A percentile compares a stretch with the other conserved stretches of the same genome.
Conservation (phyloP, 2,113 vertebrate species). For the Neodon shergylaensis region DNA sequence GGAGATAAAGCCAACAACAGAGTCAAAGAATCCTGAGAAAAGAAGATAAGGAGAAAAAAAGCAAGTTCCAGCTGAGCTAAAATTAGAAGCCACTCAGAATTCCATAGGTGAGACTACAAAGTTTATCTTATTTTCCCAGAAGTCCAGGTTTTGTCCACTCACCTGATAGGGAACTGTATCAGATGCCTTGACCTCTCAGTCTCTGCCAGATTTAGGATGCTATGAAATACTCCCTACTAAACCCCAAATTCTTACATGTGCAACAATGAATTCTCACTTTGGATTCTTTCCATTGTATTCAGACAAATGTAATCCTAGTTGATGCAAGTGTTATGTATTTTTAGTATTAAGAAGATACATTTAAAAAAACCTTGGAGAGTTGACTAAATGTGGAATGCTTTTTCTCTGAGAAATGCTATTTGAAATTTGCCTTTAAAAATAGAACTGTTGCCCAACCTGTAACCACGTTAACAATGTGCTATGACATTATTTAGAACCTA, state of each 20-base stretch:
- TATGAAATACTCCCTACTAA: not conserved
- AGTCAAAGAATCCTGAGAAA: not conserved
- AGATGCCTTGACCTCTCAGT: not conserved
- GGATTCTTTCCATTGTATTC: not conserved
- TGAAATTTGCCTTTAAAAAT: not conserved
- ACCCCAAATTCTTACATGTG: not conserved
- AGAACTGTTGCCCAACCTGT: not conserved
- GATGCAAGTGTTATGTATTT: not conserved
- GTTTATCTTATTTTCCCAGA: not conserved
- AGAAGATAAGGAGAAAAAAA: slow-evolving; percentile 9
- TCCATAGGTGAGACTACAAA: not conserved
- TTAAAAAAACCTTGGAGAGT: not conserved
- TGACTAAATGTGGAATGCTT: not conserved
- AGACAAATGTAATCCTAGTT: not conserved
- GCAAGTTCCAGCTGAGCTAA: slow-evolving; percentile 3
- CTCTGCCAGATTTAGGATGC: not conserved
- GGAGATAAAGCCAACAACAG: slow-evolving; percentile 31
- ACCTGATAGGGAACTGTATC: not conserved
- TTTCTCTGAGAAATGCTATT: not conserved
- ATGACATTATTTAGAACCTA: not conserved
- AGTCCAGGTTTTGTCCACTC: not conserved
- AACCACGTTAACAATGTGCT: not conserved
- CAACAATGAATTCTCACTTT: not conserved
- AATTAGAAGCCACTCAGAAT: slow-evolving; percentile 2
- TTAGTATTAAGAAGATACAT: not conserved